Evolutionary conservation across 2,888 invertebrate species (phyloP), one percentile per base, ranked within the genome.

Genomic region (Luffia ferchaultella): DNA sequence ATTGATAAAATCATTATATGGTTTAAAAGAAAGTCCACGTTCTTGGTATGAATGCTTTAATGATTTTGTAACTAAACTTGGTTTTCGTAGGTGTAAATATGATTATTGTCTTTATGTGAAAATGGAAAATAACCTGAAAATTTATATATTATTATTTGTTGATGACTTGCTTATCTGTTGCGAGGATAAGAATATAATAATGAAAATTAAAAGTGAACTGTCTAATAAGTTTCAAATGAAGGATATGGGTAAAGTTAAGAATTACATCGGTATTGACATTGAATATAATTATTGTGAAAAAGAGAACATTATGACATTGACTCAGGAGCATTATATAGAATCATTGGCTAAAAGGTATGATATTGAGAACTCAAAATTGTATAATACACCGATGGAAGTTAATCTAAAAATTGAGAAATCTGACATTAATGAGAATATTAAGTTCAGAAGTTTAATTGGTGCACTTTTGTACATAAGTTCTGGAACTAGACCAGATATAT

Each of bases 401-500:
- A 44, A 44, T 16, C 44, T 44, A 15, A 44, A n/a, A n/a, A 7
- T 16, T 7, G 16, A 12, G n/a, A 41, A 12, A 12, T 41, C 41
- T 41, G 41, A 41, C 41, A n/a, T 41, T 41, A 41, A 41, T 41
- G 41, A 41, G 9, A n/a, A 41, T 41, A 9, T 41, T 12, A 41
- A 41, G 9, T 41, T 41, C 9, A 44, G 44, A 52, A 56, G 55
- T 49, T 55, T 55, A 20, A 54, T n/a, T 19, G 53, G 49, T 2
- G 50, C 48, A 46, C 46, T 55, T 16, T 46, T 56, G 42, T 64
- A 58, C 42, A 58, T 62, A 17, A 60, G 58, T 47, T 45, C 56
- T 9, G 57, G 53, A 44, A 63, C 62, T 2, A 56, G 60, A 52
- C 57, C 57, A 18, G 61, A 62, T 53, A 55, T 62, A 19, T 41